Base-by-base conservation (phyloP, 2,113 vertebrate genomes). In the Sciurus niger region DNA sequence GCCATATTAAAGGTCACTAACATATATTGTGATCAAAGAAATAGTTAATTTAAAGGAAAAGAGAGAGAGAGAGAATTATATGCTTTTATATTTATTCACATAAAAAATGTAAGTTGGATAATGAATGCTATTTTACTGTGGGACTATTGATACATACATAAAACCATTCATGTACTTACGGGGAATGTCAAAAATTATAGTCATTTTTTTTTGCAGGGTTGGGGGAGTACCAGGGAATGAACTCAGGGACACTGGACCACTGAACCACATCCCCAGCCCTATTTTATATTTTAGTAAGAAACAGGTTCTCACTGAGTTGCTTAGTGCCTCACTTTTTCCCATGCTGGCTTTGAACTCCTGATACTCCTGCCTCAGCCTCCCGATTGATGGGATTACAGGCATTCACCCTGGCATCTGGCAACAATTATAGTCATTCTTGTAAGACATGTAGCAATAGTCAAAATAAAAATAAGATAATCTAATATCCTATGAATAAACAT, bases 391-490 rank as follows among this genome's bases (percentile, higher is more conserved):
- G 46, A 48, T 48, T 48, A 48, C 46, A 48, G 1, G 9, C 7
- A 7, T 48, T 7, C 46, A 48, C 46, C 46, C 7, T 48, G 46
- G 46, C 46, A 48, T 9, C 46, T 48, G 46, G 6, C 46, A 92
- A 67, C 0, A 37, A 2, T 68, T 84, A 34, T 2, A 48, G 25
- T n/a, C 43, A 84, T 92, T 88, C 55, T 48, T 82, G 17, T 32
- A 80, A 92, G 14, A 53, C n/a, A 76, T 91, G 3, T 88, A 73
- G 28, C 48, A 84, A 73, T 5, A 80, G 28, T 3, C 37, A 93
- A 79, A 11, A 14, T 72, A 83, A 95, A 94, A 48, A 43, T 30
- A 67, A 80, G 79, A 84, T 90, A 32, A 84, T 53, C 46, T 72
- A 12, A 58, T 43, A 55, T 4, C 1, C 4, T 37, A 40, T 60